phyloP scores from a whole-genome alignment of 2,888 invertebrate genomes.

The Rapana venosa region DNA sequence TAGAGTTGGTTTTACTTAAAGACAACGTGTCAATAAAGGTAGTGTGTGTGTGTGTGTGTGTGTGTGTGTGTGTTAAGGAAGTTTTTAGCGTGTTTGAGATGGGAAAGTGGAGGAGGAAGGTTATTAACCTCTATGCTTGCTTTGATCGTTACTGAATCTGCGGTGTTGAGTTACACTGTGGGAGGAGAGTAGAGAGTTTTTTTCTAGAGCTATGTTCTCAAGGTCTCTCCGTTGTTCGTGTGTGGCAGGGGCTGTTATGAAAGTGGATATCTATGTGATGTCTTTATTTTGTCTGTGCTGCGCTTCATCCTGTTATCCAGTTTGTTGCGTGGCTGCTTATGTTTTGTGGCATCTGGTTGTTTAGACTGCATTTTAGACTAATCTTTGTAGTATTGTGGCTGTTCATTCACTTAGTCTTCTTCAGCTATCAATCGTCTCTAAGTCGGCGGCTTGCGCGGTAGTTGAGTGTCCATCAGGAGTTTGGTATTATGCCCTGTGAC shows the following conservation, averaged over 20 bases:
- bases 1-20: not conserved
- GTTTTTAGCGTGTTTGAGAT: not conserved
- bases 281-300: not conserved
- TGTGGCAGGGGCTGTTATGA: not conserved
- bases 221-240: not conserved
- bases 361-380: not conserved
- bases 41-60: not conserved
- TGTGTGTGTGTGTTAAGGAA: not conserved
- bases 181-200: not conserved
- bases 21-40: not conserved
- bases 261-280: not conserved
- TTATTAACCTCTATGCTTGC: not conserved
- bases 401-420: not conserved
- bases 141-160: too few relatives aligned
- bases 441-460: not conserved
- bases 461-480: not conserved
- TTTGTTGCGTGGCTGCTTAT: not conserved
- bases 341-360: not conserved
- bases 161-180: too few relatives aligned
- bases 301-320: not conserved
- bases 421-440: not conserved
- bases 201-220: not conserved
- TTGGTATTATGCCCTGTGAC: not conserved
- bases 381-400: not conserved
- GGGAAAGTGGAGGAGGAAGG: not conserved